Evolutionary conservation across 2,113 vertebrate species (phyloP), one percentile per base, ranked within the genome.

Genomic region (Sakesphorus luctuosus): DNA sequence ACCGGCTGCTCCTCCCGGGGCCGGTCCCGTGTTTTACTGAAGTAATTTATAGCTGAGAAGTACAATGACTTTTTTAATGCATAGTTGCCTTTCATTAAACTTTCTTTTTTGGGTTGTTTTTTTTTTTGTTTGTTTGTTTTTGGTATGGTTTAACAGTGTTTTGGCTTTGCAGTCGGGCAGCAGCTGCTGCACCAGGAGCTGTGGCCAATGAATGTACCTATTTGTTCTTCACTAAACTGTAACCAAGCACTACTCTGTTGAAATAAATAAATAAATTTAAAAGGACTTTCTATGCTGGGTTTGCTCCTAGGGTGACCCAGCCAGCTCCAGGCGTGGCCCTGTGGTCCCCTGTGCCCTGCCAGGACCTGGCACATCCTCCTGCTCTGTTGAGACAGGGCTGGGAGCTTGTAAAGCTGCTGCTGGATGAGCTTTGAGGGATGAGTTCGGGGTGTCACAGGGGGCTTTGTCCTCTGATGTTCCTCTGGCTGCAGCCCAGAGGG

Each of bases 161-260:
- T 94, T 93, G 96, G 96, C 96, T 98, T 93, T 96, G 90, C 89
- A 96, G 93, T 79, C 65, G 36, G 96, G 96, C 91, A 83, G 69
- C 85, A 79, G 90, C 96, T 95, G 94, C 96, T 97, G 80, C 92
- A 65, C 83, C 88, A 25, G 72, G 96, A 96, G 97, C 96, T 98
- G 96, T 97, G 98, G 98, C 98, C 98, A 98, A 98, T 98, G 99
- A 99, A 99, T 99, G 99, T 99, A 99, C 98, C 90, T 96, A 87
- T 95, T 97, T 97, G 96, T 98, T 96, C 94, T 94, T 98, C 97
- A 98, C 97, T 98, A 98, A 97, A 96, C 97, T 99, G 98, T 99
- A 98, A 98, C 98, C 97, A 98, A 98, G 98, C 98, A 98, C 98
- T 98, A 98, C 98, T 96, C 77, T 98, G 97, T 98, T 98, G 97